phyloP scores from a whole-genome alignment of 2,888 invertebrate species.

The Melipona beecheii region DNA sequence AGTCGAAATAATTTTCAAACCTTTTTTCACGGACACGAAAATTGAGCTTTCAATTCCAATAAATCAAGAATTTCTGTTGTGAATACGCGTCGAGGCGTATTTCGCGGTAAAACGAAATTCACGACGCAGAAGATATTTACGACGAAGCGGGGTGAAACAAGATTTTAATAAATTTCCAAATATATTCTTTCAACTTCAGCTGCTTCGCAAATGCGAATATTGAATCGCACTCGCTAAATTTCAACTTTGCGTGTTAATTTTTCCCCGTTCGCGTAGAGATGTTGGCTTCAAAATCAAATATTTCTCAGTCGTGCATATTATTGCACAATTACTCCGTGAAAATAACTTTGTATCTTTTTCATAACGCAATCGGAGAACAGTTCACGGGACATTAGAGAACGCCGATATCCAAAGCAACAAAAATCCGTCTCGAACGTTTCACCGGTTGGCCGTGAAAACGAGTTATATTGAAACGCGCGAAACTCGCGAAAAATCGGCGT shows the following conservation, averaged over 20 bases:
- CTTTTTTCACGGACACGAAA: neutral
- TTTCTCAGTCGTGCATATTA: too few relatives aligned
- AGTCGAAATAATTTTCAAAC: neutral
- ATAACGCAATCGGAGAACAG: too few relatives aligned
- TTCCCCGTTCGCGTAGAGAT: too few relatives aligned
- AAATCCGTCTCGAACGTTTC: neutral
- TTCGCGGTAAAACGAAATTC: constrained; percentile 3
- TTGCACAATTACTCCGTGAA: too few relatives aligned
- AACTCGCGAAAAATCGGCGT: neutral
- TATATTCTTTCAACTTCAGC: too few relatives aligned
- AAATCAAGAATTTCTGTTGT: neutral
- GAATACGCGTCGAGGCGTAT: neutral
- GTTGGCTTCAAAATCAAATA: too few relatives aligned
- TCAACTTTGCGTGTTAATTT: too few relatives aligned
- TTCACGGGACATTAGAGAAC: too few relatives aligned
- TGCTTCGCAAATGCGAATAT: too few relatives aligned
- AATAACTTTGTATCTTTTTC: too few relatives aligned
- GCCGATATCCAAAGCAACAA: neutral
- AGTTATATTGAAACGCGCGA: neutral
- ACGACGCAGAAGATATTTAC: neutral
- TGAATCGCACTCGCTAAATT: too few relatives aligned
- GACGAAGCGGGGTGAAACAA: neutral
- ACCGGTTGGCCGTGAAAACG: neutral
- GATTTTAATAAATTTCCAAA: neutral
- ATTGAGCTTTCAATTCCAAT: neutral